phyloP scores from a whole-genome alignment of 2,797 vertebrate genomes.

The Micropoecilia bifurca region DNA sequence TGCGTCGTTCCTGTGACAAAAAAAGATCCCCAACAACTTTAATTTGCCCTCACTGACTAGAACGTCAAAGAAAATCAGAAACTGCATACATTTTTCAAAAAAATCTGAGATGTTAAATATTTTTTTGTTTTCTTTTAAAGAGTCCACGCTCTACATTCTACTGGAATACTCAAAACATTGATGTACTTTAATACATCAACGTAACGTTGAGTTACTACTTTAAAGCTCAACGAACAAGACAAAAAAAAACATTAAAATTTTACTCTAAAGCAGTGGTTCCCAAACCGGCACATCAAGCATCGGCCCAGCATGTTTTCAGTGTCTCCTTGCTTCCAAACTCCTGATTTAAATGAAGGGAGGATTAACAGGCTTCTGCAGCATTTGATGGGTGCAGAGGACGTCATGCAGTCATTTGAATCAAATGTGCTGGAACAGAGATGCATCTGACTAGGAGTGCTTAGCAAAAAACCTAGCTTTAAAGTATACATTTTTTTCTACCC shows the following conservation, averaged over 20 bases:
- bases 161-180: not conserved
- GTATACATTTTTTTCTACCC: not conserved
- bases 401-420: too few relatives aligned
- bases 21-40: not conserved
- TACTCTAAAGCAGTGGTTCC: not conserved
- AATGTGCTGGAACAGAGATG: too few relatives aligned
- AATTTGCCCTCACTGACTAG: not conserved
- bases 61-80: not conserved
- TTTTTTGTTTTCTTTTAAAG: not conserved
- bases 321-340: too few relatives aligned
- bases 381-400: too few relatives aligned
- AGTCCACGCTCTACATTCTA: not conserved
- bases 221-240: not conserved
- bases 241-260: not conserved
- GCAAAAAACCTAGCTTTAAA: not conserved
- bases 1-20: conserved; percentile 81
- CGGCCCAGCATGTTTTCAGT: too few relatives aligned
- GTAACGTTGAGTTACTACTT: not conserved
- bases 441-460: too few relatives aligned
- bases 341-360: too few relatives aligned
- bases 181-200: not conserved
- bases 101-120: not conserved
- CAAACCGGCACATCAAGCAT: too few relatives aligned
- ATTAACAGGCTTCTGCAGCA: too few relatives aligned
- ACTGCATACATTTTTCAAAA: not conserved